Conservation (phyloP, 1,140 invertebrate species). For the Pogonomyrmex barbatus region DNA sequence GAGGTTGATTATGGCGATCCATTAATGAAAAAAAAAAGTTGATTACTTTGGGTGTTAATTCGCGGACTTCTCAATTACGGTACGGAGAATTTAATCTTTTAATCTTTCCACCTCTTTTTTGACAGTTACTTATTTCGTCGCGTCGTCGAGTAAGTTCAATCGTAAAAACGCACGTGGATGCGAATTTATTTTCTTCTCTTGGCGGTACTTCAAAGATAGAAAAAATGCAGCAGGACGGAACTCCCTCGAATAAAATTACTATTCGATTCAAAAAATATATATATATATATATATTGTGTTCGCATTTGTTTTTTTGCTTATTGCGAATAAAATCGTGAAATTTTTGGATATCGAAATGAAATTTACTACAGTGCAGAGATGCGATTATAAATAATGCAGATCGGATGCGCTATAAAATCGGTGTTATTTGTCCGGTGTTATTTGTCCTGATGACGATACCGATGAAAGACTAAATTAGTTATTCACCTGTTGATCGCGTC, state of each 20-base stretch:
- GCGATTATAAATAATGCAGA: slow-evolving; percentile 20
- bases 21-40: slow-evolving; percentile 24
- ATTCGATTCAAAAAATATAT: background rate
- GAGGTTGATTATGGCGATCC: background rate
- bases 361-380: background rate
- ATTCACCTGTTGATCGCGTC: slow-evolving; percentile 52
- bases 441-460: slow-evolving; percentile 10
- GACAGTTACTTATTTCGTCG: slow-evolving; percentile 3
- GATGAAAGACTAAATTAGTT: slow-evolving; percentile 36
- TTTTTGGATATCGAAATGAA: background rate
- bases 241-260: background rate
- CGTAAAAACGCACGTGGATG: background rate
- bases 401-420: background rate
- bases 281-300: background rate
- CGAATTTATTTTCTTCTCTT: slow-evolving; percentile 7
- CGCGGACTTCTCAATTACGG: background rate
- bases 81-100: slow-evolving; percentile 20
- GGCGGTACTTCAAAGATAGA: background rate
- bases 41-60: slow-evolving; percentile 9
- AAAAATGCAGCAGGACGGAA: background rate
- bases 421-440: background rate
- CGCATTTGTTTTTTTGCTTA: background rate
- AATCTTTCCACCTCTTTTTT: background rate
- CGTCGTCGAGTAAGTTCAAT: background rate
- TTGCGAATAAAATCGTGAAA: background rate